Evolutionary conservation across 2,113 vertebrate species (phyloP).

Genomic region (Tupaia tana): DNA sequence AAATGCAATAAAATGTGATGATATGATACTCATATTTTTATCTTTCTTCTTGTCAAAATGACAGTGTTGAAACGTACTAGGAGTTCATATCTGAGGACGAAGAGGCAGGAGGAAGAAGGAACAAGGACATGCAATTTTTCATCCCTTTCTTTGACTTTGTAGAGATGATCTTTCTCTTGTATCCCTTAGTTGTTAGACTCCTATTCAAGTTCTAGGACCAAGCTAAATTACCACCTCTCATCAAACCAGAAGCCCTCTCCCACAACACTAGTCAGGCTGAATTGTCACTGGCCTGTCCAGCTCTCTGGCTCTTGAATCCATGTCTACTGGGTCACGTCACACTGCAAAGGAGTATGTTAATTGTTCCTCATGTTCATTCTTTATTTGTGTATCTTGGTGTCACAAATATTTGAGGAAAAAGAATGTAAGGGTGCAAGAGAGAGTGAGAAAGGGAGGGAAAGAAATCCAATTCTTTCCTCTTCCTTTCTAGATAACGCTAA

Average conservation of each 20-base stretch:
- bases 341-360: accelerated
- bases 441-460: neutral
- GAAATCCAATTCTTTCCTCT: neutral
- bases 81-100: neutral
- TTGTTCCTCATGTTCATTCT: neutral
- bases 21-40: neutral
- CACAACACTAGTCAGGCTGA: neutral
- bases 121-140: neutral
- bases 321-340: accelerated
- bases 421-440: neutral
- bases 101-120: neutral
- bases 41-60: neutral
- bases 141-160: neutral
- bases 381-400: neutral
- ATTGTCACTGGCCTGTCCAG: neutral
- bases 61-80: neutral
- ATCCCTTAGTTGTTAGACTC: neutral
- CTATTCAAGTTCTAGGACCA: neutral
- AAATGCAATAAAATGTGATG: neutral
- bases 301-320: neutral
- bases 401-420: neutral
- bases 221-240: neutral
- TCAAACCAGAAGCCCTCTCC: neutral
- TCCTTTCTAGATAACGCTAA: slow-evolving; percentile 15
- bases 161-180: neutral